Evolutionary conservation across 2,797 vertebrate genomes (phyloP).

Genomic region (Eidolon dupreanum): DNA sequence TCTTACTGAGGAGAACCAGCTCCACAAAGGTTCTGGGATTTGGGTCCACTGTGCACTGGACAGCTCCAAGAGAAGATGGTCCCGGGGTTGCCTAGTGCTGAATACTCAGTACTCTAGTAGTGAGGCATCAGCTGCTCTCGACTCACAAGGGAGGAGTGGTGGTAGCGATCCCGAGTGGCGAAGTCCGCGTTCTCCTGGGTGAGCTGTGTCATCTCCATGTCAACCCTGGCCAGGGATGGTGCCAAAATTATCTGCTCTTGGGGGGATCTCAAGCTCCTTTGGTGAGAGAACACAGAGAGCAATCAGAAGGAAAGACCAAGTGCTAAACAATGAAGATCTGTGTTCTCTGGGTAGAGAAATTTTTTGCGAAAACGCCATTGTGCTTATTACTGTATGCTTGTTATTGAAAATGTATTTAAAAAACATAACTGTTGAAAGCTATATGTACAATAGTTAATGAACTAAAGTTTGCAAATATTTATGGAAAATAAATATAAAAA

Average conservation of each 20-base stretch:
- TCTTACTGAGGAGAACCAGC: background rate
- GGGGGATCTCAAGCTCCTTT: slow-evolving; percentile 85
- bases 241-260: slow-evolving; percentile 93
- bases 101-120: slow-evolving; percentile 37
- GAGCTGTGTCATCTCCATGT: slow-evolving; percentile 94
- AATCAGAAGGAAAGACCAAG: background rate
- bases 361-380: background rate
- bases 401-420: background rate
- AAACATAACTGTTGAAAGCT: background rate
- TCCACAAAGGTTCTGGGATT: background rate
- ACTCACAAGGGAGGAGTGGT: slow-evolving; percentile 91
- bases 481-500: background rate
- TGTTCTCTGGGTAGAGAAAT: background rate
- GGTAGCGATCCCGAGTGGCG: slow-evolving; percentile 93
- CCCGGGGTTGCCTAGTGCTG: background rate
- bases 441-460: background rate
- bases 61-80: background rate
- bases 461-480: background rate
- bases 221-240: slow-evolving; percentile 90
- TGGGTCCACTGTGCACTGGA: background rate
- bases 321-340: background rate
- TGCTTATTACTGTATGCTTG: background rate
- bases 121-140: slow-evolving; percentile 84
- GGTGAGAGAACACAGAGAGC: slow-evolving; percentile 66
- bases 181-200: slow-evolving; percentile 97